phyloP scores from a whole-genome alignment of 2,113 vertebrate species.

The Platichthys flesus region DNA sequence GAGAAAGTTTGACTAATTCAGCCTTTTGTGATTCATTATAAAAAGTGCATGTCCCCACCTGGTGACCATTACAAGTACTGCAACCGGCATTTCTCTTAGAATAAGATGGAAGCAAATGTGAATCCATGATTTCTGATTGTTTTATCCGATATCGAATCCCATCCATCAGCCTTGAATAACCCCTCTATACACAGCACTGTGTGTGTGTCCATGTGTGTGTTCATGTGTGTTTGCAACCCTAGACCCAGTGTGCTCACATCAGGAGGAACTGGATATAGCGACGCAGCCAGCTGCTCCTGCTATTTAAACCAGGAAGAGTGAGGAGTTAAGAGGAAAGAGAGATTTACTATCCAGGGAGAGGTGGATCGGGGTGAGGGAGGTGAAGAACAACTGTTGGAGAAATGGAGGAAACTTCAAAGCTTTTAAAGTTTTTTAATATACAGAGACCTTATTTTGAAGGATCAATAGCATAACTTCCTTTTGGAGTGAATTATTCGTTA shows the following conservation, averaged over 20 bases:
- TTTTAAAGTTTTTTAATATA: too few species aligned
- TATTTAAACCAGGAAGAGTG: conserved; percentile 70
- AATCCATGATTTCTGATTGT: neutral
- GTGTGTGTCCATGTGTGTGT: conserved; percentile 5
- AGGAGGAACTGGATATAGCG: conserved; percentile 65
- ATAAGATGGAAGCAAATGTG: neutral
- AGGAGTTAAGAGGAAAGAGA: conserved; percentile 50
- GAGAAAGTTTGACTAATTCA: too few species aligned
- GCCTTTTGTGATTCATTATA: neutral
- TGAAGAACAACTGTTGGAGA: conserved; percentile 2
- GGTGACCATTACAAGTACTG: conserved; percentile 27
- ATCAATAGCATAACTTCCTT: too few species aligned
- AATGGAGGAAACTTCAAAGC: too few species aligned
- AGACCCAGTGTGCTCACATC: conserved; percentile 49
- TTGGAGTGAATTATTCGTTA: too few species aligned
- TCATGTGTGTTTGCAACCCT: conserved; percentile 27
- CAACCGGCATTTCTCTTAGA: neutral
- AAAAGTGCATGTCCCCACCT: conserved; percentile 15
- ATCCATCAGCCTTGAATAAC: neutral
- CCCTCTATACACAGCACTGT: neutral
- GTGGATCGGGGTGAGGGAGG: neutral
- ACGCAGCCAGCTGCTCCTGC: conserved; percentile 69
- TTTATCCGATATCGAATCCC: too few species aligned
- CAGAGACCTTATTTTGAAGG: too few species aligned
- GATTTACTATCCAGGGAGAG: conserved; percentile 54